These are phyloP conservation scores for Falco novaeseelandiae DNA, from an alignment of 2,797 vertebrate genomes.

Conservation along the genomic window DNA sequence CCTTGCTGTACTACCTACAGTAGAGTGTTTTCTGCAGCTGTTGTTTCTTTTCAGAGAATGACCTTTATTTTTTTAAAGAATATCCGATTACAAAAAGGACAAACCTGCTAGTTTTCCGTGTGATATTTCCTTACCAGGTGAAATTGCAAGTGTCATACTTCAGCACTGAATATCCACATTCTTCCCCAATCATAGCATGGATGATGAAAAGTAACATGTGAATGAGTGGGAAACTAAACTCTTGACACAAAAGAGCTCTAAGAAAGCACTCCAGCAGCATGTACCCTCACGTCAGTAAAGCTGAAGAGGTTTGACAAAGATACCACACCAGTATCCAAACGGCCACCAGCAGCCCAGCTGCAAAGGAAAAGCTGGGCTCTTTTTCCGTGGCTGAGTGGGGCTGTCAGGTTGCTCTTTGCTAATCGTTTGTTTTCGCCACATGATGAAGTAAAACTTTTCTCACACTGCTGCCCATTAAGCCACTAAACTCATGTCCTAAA, in stretches of 20 bases:
- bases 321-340: background rate
- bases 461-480: background rate
- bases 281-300: background rate
- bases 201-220: background rate
- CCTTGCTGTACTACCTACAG: too few species aligned
- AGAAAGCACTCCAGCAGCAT: background rate
- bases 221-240: background rate
- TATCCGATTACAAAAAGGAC: background rate
- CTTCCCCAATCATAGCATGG: background rate
- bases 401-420: background rate
- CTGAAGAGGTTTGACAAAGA: background rate
- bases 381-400: background rate
- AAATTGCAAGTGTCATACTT: background rate
- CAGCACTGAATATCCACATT: accelerated
- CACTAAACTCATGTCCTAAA: background rate
- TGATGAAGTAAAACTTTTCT: background rate
- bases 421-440: background rate
- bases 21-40: background rate
- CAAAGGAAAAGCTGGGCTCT: background rate
- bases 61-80: background rate
- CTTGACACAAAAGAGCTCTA: background rate
- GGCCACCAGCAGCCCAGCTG: background rate
- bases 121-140: background rate
- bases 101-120: background rate
- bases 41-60: background rate